A percentile compares a stretch with the other conserved stretches of the same genome.
phyloP scores from a whole-genome alignment of 2,113 vertebrate genomes.

The Grantiella picta region DNA sequence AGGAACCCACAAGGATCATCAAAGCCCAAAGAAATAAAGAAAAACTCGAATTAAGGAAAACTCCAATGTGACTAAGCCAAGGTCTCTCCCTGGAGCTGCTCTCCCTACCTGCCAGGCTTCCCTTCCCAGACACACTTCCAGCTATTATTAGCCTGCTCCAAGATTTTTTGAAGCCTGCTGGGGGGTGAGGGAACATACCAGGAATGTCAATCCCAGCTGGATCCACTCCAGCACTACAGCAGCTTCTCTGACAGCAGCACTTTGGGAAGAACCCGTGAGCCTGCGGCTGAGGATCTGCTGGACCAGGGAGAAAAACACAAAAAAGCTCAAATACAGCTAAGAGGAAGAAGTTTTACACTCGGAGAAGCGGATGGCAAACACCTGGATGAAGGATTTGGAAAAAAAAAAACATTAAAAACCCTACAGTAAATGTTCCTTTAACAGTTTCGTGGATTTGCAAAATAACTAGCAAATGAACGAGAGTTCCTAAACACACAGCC shows the following conservation, averaged over 20 bases:
- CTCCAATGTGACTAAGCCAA: fast-evolving
- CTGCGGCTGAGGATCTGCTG: not conserved
- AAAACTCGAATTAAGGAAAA: not conserved
- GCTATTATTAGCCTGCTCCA: not conserved
- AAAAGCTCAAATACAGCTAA: not conserved
- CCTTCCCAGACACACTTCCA: not conserved
- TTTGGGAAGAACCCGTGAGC: not conserved
- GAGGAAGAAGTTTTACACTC: not conserved
- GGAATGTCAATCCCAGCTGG: not conserved
- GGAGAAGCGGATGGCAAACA: not conserved
- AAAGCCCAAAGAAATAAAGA: not conserved
- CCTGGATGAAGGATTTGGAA: not conserved
- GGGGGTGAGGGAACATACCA: not conserved
- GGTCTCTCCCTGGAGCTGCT: not conserved
- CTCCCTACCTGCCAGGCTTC: not conserved
- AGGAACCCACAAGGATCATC: not conserved
- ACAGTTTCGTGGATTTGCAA: not conserved
- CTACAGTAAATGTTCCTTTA: not conserved
- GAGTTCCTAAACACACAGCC: not conserved
- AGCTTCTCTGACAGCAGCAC: not conserved
- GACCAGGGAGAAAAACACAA: not conserved
- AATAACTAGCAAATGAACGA: not conserved
- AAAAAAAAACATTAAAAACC: not conserved
- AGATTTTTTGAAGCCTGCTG: not conserved
- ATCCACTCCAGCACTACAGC: not conserved